Percentiles rank a stretch among this genome's conserved stretches.
These are phyloP conservation scores for Elachura formosa DNA, from an alignment of 2,113 vertebrate genomes.

Conservation along the genomic window DNA sequence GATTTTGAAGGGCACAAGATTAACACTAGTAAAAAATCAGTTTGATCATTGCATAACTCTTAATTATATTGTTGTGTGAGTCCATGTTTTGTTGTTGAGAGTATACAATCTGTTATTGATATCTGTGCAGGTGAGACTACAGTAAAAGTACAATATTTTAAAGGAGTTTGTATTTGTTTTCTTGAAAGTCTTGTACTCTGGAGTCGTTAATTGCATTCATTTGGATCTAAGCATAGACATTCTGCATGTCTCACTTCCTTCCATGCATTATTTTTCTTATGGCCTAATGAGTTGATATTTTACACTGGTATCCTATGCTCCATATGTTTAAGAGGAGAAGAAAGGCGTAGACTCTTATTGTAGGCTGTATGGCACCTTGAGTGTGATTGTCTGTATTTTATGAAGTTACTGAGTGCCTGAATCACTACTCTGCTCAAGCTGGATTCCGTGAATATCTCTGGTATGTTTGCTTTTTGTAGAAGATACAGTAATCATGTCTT, in stretches of 20 bases:
- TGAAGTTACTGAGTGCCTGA: background rate
- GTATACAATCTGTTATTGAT: background rate
- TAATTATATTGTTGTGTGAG: background rate
- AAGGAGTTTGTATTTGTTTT: background rate
- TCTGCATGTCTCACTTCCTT: background rate
- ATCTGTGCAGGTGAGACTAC: background rate
- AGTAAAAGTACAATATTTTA: background rate
- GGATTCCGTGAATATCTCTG: background rate
- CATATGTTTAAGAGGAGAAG: background rate
- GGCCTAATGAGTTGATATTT: background rate
- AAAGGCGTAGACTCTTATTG: rapidly evolving
- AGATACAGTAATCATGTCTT: background rate
- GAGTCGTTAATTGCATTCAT: background rate
- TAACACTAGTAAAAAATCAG: background rate
- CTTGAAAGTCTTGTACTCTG: background rate
- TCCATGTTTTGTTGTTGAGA: background rate
- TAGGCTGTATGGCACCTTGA: background rate
- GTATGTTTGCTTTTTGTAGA: background rate
- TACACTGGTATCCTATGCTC: background rate
- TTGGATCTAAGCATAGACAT: background rate
- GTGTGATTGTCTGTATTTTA: background rate
- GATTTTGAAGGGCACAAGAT: background rate
- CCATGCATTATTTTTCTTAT: background rate
- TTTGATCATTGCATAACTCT: background rate
- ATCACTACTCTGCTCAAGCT: background rate